Conservation (phyloP, 2,113 vertebrate species). For the Melospiza melodia region DNA sequence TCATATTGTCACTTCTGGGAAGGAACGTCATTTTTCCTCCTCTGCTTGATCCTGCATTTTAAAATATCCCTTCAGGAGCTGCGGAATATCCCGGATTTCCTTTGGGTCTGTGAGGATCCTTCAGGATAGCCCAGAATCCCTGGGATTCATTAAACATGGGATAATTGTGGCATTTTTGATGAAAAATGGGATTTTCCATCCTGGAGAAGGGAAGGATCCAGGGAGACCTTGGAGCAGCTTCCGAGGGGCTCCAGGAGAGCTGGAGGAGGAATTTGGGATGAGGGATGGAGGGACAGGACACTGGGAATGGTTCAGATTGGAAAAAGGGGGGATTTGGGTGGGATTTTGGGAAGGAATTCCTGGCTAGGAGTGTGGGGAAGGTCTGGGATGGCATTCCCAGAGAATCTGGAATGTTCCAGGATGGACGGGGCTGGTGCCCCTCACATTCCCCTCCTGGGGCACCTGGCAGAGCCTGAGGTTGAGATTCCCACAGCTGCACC, state of each 20-base stretch:
- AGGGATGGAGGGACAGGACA: background rate
- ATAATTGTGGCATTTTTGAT: background rate
- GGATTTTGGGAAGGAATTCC: background rate
- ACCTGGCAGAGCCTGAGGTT: background rate
- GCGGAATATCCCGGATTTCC: background rate
- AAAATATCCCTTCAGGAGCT: background rate
- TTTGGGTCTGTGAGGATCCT: background rate
- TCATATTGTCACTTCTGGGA: rapidly evolving
- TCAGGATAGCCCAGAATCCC: background rate
- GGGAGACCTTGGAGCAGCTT: background rate
- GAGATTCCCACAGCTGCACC: background rate
- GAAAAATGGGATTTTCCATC: background rate
- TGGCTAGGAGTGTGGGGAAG: rapidly evolving
- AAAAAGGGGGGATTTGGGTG: background rate
- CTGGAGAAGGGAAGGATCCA: background rate
- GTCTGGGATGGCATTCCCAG: background rate
- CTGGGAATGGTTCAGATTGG: background rate
- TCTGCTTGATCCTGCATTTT: rapidly evolving
- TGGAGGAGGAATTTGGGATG: background rate
- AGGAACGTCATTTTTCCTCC: background rate
- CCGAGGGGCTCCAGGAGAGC: background rate
- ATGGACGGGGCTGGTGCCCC: rapidly evolving
- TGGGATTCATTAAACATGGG: rapidly evolving
- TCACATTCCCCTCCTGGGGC: background rate
- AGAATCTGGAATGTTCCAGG: background rate